phyloP scores from a whole-genome alignment of 2,113 vertebrate genomes.

The Tyrannus savana region DNA sequence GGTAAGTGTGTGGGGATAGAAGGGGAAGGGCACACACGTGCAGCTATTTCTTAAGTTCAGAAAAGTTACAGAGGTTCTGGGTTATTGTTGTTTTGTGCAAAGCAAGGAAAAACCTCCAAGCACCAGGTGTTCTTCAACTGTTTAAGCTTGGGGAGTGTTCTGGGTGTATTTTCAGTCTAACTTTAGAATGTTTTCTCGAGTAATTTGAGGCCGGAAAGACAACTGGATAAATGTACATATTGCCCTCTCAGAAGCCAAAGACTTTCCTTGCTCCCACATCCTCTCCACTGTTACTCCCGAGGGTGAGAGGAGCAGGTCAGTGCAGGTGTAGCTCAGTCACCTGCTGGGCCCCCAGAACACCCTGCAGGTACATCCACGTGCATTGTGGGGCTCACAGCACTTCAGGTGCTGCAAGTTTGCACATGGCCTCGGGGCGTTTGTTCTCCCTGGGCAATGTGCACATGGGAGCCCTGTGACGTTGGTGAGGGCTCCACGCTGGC shows the following conservation, averaged over 20 bases:
- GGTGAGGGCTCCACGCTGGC: fast-evolving
- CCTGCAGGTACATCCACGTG: not conserved
- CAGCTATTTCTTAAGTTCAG: not conserved
- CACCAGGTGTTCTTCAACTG: not conserved
- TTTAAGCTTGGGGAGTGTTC: not conserved
- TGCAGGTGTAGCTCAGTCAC: not conserved
- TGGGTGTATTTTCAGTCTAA: not conserved
- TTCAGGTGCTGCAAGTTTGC: not conserved
- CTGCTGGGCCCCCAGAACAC: fast-evolving
- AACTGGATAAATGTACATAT: not conserved
- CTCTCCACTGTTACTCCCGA: not conserved
- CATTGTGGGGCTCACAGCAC: not conserved
- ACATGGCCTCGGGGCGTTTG: not conserved
- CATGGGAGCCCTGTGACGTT: not conserved
- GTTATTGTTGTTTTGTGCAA: not conserved
- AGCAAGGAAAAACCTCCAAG: not conserved
- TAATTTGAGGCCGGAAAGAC: not conserved
- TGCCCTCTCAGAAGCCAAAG: not conserved
- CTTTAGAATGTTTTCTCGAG: not conserved
- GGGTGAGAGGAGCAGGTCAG: not conserved
- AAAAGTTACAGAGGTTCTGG: not conserved
- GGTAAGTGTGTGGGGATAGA: fast-evolving
- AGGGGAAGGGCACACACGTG: fast-evolving
- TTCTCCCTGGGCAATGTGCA: not conserved
- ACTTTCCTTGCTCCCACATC: not conserved